A percentile compares a stretch with the other conserved stretches of the same genome.
These are phyloP conservation scores for Takifugu ocellatus DNA, from an alignment of 2,797 vertebrate species.

Conservation along the genomic window DNA sequence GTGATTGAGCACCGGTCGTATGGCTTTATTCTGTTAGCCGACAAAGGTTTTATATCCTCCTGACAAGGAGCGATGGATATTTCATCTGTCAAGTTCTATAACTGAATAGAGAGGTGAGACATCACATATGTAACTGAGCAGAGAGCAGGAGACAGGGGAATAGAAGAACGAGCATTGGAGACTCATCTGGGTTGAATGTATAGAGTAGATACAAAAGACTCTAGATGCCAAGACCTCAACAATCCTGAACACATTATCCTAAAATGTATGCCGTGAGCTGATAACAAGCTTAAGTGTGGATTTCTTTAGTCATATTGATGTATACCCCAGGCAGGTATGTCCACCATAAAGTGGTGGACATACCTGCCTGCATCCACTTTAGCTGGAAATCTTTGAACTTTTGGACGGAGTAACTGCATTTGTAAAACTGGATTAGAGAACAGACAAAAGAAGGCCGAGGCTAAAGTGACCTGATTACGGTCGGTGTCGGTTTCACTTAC, in stretches of 20 bases:
- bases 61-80: constrained; percentile 43
- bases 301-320: neutral
- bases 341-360: constrained; percentile 58
- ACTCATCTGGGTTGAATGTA: constrained; percentile 27
- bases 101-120: constrained; percentile 36
- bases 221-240: no score
- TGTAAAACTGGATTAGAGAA: constrained; percentile 85
- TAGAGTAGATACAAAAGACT: constrained; percentile 11
- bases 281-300: neutral
- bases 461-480: constrained; percentile 75
- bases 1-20: constrained; percentile 47
- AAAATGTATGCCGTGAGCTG: neutral
- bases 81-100: constrained; percentile 45
- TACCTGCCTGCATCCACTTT: constrained; percentile 48
- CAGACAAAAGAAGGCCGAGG: constrained; percentile 71
- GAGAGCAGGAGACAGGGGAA: constrained; percentile 45
- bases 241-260: neutral
- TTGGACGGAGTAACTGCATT: constrained; percentile 69
- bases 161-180: constrained; percentile 37
- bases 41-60: constrained; percentile 48
- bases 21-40: constrained; percentile 39
- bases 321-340: neutral
- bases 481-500: constrained; percentile 74
- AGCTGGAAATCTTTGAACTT: constrained; percentile 65
- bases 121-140: constrained; percentile 47